Percentiles rank a stretch among this genome's conserved stretches.
Evolutionary conservation across 2,888 invertebrate species (phyloP).

Genomic region (Sphecodes monilicornis): DNA sequence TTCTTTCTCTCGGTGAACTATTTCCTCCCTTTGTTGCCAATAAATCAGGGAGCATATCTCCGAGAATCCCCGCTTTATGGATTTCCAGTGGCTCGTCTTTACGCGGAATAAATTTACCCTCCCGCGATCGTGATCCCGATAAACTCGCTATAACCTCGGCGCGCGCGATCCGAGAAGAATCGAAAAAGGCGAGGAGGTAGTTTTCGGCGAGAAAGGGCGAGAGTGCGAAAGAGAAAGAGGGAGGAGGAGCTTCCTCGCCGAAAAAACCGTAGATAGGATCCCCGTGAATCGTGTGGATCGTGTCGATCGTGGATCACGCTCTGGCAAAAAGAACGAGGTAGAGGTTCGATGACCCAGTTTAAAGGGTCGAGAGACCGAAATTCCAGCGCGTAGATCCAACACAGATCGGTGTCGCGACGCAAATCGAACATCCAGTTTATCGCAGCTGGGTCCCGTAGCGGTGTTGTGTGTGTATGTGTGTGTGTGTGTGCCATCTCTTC

Average conservation of each 20-base stretch:
- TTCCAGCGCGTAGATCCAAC: conserved; percentile 16
- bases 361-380: conserved; percentile 21
- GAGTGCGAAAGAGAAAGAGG: neutral
- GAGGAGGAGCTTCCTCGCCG: neutral
- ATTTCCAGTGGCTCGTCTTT: conserved; percentile 58
- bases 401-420: conserved; percentile 54
- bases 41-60: conserved; percentile 52
- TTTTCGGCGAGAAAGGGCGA: neutral
- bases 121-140: conserved; percentile 48
- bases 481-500: neutral
- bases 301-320: conserved; percentile 19
- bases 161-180: conserved; percentile 16
- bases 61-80: conserved; percentile 53
- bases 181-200: neutral
- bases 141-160: conserved; percentile 48
- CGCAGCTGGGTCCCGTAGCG: conserved; percentile 58
- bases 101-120: conserved; percentile 52
- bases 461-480: neutral
- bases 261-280: conserved; percentile 7
- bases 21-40: conserved; percentile 38
- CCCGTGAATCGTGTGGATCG: conserved; percentile 26
- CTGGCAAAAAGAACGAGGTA: neutral
- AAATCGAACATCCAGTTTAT: conserved; percentile 72
- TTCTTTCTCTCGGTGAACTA: neutral
- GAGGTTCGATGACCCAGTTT: conserved; percentile 41